phyloP scores from a whole-genome alignment of 2,113 vertebrate species.

The Hyperopisus bebe region DNA sequence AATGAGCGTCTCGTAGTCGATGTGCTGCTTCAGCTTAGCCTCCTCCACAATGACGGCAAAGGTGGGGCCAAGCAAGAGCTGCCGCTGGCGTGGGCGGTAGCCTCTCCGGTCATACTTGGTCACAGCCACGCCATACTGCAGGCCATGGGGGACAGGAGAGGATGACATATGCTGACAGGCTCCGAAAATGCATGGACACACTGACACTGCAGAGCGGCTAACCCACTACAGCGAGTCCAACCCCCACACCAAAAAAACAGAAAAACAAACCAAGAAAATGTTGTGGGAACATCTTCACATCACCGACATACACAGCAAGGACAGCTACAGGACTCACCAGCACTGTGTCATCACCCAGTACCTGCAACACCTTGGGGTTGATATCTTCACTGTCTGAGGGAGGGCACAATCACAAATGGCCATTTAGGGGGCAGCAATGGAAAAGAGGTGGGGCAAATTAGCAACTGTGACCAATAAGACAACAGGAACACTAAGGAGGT shows the following conservation, averaged over 20 bases:
- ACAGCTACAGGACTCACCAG: slow-evolving; percentile 63
- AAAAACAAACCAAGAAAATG: not conserved
- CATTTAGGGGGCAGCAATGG: not conserved
- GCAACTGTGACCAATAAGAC: not conserved
- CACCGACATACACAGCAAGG: not conserved
- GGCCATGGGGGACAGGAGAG: not conserved
- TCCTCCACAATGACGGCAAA: slow-evolving; percentile 77
- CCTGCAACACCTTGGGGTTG: slow-evolving; percentile 80
- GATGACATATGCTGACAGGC: not conserved
- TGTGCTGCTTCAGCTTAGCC: slow-evolving; percentile 84
- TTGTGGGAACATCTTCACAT: not conserved
- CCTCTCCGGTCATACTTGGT: slow-evolving; percentile 91
- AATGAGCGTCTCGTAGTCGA: slow-evolving; percentile 77
- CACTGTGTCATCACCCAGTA: slow-evolving; percentile 76
- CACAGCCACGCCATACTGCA: slow-evolving; percentile 81
- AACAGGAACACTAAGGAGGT: not conserved
- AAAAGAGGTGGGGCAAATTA: not conserved
- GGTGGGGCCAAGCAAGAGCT: slow-evolving; percentile 76
- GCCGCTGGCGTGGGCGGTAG: slow-evolving; percentile 78
- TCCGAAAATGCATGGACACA: not conserved
- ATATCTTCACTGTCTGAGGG: slow-evolving; percentile 79
- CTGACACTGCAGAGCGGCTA: not conserved
- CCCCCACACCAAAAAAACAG: not conserved
- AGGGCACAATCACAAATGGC: slow-evolving; percentile 14
- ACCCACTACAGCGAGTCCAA: not conserved